phyloP scores from a whole-genome alignment of 2,113 vertebrate species.

The Natator depressus region DNA sequence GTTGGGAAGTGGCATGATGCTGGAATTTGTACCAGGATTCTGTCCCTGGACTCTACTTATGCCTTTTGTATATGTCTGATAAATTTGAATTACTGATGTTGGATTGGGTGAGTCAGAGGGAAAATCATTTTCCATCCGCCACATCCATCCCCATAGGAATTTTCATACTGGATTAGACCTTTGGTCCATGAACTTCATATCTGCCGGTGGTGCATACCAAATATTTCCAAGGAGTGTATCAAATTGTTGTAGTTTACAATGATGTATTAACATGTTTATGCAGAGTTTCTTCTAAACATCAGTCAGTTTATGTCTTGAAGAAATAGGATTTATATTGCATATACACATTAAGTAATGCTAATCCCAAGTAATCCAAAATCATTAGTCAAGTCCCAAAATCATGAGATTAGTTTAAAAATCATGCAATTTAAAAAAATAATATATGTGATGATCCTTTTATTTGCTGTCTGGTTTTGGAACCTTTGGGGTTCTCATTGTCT shows the following conservation, averaged over 20 bases:
- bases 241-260: not conserved
- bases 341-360: not conserved
- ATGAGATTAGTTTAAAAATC: no score
- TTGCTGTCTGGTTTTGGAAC: no score
- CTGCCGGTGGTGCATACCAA: accelerated
- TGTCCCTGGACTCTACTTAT: not conserved
- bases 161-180: not conserved
- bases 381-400: no score
- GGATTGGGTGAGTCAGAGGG: not conserved
- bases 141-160: not conserved
- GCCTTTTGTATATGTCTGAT: not conserved
- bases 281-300: not conserved
- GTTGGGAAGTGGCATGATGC: not conserved
- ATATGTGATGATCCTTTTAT: no score
- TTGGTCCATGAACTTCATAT: accelerated
- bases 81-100: not conserved
- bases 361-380: not conserved
- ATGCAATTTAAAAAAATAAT: no score
- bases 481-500: no score
- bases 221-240: not conserved
- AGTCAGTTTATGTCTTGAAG: not conserved
- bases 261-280: accelerated
- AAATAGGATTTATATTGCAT: not conserved
- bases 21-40: accelerated
- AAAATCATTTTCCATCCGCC: not conserved